A percentile compares a stretch with the other conserved stretches of the same genome.
Conservation (phyloP, 1,140 invertebrate genomes). For the Pararge aegeria region DNA sequence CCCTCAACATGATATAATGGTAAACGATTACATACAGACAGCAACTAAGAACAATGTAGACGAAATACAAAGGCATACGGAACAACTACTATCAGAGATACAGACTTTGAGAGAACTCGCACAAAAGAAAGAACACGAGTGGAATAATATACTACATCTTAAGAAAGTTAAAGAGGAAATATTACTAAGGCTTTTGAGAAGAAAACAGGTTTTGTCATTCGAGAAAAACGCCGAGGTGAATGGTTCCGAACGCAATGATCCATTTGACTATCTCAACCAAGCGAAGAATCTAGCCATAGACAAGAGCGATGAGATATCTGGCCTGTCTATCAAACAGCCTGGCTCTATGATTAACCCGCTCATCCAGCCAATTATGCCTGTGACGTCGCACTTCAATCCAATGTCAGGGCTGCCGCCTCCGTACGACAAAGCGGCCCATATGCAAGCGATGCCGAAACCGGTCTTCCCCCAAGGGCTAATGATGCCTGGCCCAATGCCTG, state of each 20-base stretch:
- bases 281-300: constrained; percentile 70
- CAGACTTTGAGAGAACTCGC: constrained; percentile 84
- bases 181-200: constrained; percentile 83
- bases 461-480: constrained; percentile 65
- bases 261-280: constrained; percentile 66
- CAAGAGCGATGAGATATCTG: constrained; percentile 74
- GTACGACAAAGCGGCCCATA: constrained; percentile 69
- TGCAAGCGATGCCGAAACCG: constrained; percentile 68
- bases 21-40: constrained; percentile 82
- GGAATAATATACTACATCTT: constrained; percentile 89
- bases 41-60: constrained; percentile 79
- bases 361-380: constrained; percentile 58
- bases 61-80: constrained; percentile 81
- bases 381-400: constrained; percentile 60
- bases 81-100: constrained; percentile 82
- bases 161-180: constrained; percentile 92
- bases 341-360: constrained; percentile 53
- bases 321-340: constrained; percentile 62
- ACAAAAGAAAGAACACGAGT: constrained; percentile 89
- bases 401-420: constrained; percentile 68
- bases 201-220: constrained; percentile 81
- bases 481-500: constrained; percentile 66
- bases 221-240: constrained; percentile 67
- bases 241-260: constrained; percentile 57
- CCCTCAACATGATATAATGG: constrained; percentile 79